Evolutionary conservation across 1,140 invertebrate genomes (phyloP).

Genomic region (Pseudomyrmex concolor): DNA sequence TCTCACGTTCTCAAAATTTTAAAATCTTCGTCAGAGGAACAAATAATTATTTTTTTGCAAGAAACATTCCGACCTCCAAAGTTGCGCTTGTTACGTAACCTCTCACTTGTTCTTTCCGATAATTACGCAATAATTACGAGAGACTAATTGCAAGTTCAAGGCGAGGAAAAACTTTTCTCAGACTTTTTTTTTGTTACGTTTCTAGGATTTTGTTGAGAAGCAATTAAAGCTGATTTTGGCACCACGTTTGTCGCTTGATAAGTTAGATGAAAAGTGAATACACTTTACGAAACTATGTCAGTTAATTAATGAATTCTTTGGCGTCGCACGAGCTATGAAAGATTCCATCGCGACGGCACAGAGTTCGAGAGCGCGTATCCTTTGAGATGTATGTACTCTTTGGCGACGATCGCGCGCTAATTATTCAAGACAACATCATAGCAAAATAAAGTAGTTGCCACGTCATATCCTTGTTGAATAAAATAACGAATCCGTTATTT

Average conservation of each 20-base stretch:
- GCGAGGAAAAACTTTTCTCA: neutral
- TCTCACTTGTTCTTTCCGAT: neutral
- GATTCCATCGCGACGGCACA: neutral
- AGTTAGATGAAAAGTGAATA: neutral
- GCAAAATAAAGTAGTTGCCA: slow-evolving; percentile 6
- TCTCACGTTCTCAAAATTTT: neutral
- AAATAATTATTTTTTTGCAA: neutral
- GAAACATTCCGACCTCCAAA: neutral
- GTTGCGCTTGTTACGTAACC: neutral
- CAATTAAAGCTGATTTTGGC: neutral
- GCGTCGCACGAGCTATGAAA: neutral
- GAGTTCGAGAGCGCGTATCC: neutral
- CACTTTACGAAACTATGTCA: slow-evolving; percentile 27
- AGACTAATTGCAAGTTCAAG: neutral
- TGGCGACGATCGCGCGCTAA: slow-evolving; percentile 15
- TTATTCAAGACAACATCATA: slow-evolving; percentile 28
- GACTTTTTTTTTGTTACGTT: neutral
- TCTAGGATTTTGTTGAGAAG: slow-evolving; percentile 15
- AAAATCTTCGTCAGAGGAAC: too few species aligned
- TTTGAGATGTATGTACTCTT: neutral
- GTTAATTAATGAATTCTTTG: slow-evolving; percentile 45
- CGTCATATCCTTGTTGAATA: slow-evolving; percentile 7
- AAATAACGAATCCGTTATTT: slow-evolving; percentile 3
- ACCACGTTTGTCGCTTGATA: slow-evolving; percentile 1
- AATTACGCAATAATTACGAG: neutral